Base-by-base conservation (phyloP, 2,888 invertebrate species). In the Leptopilina syphax region DNA sequence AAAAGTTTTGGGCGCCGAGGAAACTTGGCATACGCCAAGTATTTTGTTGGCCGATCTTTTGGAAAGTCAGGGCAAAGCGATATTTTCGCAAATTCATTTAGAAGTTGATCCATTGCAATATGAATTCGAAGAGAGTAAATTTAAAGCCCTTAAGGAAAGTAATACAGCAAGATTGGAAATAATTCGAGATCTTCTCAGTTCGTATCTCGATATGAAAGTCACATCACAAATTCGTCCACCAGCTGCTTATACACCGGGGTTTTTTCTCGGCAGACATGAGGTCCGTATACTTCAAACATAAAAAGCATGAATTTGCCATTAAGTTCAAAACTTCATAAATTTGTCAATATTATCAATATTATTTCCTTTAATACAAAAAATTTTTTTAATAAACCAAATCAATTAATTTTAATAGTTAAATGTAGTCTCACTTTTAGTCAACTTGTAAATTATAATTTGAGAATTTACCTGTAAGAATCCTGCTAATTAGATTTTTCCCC, bases 1-100 rank as follows among this genome's bases (percentile, higher is more conserved):
- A 8, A 94, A 96, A 88, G 95, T 97, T 47, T 92, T 97, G 80
- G 97, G 96, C 0, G 95, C 95, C 0, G 97, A 97, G 88, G 97
- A 97, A 90, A 97, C 96, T 0, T 97, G 97, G 97, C 96, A 97
- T 79, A 97, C 97, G 0, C 97, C 97, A 0, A 96, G 96, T 82
- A 93, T 97, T 79, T 92, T 97, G 79, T 93, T 96, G 85, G 97
- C 97, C 1, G 94, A 94, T 0, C 93, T 93, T 65, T 94, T 94
- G 73, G 93, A 94, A 41, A 94, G 94, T 76, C 94, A 94, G 18
- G 97, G 97, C 18, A 94, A 94, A 84, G 96, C 96, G 6, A 95
- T 97, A 66, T 97, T 97, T 89, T 97, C 97, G 41, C 91, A 97
- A 95, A 96, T 97, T 68, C 97, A 97, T 89, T 93, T 97, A 86